Base-by-base conservation (phyloP, 2,797 vertebrate genomes). In the Myripristis murdjan region DNA sequence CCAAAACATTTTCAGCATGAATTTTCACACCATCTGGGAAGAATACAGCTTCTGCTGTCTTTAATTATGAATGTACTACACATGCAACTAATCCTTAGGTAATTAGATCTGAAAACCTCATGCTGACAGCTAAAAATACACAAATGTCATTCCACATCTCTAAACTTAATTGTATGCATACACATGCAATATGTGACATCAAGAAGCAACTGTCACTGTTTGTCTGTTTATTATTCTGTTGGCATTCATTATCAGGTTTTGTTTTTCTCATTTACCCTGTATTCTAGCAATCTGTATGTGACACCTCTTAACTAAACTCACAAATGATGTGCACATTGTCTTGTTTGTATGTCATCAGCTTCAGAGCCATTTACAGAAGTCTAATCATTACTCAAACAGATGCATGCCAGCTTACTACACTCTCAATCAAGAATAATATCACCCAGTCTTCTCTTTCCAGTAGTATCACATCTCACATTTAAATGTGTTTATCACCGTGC, bases 311-410 rank as follows among this genome's bases (percentile, higher is more conserved):
- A 52, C 26, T 15, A 26, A 52, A 26, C 28, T 28, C 28, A 28
- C 28, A 5, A 48, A 28, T 35, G 10, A 47, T 16, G 28, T 39
- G 6, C 41, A 18, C 9, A 37, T 48, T 55, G 24, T 64, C 23
- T 65, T 71, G 51, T 56, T 76, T 46, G 31, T 10, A 15, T 55
- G 16, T 9, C 20, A 41, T 44, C 49, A 3, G 66, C 9, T 1
- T 44, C 49, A 23, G 20, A 51, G 31, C 37, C 6, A 37, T 43
- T 33, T 41, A 64, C 9, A 63, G 54, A 67, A 1, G 49, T 43
- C 49, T 63, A 56, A 23, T 57, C 24, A 41, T 11, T 35, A 18
- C 55, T 51, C 33, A 10, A 10, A 16, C 43, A 70, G 51, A 51
- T 56, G 2, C 54, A 49, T 65, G 35, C 18, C 20, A n/a, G 20